Percentiles rank a stretch among this genome's conserved stretches.
Evolutionary conservation across 2,113 vertebrate genomes (phyloP).

Genomic region (Neogale vison): DNA sequence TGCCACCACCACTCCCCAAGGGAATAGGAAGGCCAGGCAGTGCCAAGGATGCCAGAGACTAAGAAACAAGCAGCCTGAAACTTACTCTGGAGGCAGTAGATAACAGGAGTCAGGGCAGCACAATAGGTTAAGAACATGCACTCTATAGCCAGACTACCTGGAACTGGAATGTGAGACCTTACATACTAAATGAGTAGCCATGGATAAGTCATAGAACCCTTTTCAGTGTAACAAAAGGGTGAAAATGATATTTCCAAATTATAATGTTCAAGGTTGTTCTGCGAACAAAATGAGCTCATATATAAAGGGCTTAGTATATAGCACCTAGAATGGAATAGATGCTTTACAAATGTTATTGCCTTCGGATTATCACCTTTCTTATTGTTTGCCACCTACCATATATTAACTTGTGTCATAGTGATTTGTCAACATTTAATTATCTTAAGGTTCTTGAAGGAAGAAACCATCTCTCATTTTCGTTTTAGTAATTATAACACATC

Average conservation of each 20-base stretch:
- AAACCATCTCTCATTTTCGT: constrained; percentile 8
- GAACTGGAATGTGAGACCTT: neutral
- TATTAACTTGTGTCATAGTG: neutral
- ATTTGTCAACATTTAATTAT: constrained; percentile 26
- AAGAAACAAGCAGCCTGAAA: neutral
- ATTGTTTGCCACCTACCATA: neutral
- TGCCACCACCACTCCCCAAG: neutral
- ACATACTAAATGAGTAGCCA: neutral
- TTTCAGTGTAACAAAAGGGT: neutral
- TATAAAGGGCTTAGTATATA: neutral
- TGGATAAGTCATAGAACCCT: neutral
- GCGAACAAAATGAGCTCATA: neutral
- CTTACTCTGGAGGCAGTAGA: neutral
- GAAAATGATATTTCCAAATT: neutral
- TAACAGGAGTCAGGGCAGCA: neutral
- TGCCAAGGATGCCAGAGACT: neutral
- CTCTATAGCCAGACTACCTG: neutral
- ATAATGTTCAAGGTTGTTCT: neutral
- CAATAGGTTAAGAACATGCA: neutral
- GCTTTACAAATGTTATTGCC: neutral
- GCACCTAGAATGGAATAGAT: neutral
- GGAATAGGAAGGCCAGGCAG: neutral
- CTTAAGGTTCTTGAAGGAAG: neutral
- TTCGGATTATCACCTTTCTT: neutral
- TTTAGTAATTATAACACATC: neutral